These are phyloP conservation scores for Micoletzkya japonica DNA, from an alignment of 2,888 invertebrate species.

Conservation along the genomic window DNA sequence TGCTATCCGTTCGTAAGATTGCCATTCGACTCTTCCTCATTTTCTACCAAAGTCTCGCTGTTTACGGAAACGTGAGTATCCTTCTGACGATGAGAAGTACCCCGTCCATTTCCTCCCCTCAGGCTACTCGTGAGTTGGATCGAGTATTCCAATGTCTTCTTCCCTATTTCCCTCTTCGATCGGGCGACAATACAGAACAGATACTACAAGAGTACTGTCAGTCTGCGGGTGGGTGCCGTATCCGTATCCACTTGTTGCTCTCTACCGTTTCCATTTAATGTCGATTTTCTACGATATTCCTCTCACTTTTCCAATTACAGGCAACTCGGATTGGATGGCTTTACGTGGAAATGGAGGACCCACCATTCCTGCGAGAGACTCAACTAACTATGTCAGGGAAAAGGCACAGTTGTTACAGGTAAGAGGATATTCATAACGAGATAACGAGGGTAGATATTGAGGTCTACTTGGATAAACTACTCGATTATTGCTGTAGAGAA, in stretches of 20 bases:
- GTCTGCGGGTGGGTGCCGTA: too few species aligned
- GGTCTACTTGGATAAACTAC: constrained; percentile 62
- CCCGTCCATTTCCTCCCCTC: constrained; percentile 6
- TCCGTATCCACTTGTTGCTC: too few species aligned
- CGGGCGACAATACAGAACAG: constrained; percentile 48
- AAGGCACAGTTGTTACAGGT: constrained; percentile 57
- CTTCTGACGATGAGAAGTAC: background rate
- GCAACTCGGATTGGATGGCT: background rate
- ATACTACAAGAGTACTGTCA: constrained; percentile 53
- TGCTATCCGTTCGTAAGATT: constrained; percentile 61
- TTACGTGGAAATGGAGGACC: background rate
- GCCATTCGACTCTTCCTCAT: constrained; percentile 61
- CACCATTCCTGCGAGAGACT: background rate
- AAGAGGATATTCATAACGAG: background rate
- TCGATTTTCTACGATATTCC: too few species aligned
- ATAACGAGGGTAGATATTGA: constrained; percentile 29
- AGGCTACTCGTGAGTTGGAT: constrained; percentile 42
- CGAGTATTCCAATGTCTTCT: constrained; percentile 58
- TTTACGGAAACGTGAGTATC: constrained; percentile 44
- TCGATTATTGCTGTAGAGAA: constrained; percentile 60
- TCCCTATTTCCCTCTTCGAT: constrained; percentile 57
- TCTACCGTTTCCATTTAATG: too few species aligned
- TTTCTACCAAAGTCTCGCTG: constrained; percentile 61
- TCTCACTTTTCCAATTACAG: too few species aligned
- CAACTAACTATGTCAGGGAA: constrained; percentile 41